Conservation (phyloP, 2,888 invertebrate genomes). For the Pecten maximus region DNA sequence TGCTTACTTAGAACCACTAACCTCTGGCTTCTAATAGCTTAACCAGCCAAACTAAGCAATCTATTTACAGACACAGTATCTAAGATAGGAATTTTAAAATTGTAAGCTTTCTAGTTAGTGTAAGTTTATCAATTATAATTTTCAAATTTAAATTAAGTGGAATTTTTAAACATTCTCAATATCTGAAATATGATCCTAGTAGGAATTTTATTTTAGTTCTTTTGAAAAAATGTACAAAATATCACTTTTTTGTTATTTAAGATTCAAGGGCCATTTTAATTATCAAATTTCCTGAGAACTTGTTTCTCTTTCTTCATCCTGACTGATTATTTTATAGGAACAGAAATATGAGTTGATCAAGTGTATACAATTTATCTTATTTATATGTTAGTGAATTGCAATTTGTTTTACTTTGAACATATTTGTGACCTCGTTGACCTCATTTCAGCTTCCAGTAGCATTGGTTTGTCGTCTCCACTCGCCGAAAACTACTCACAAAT, state of each 20-base stretch:
- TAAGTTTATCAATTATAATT: too few species aligned
- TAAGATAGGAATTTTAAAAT: not conserved
- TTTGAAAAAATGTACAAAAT: not conserved
- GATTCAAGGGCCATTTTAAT: too few species aligned
- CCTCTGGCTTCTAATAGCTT: not conserved
- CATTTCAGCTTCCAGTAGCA: constrained; percentile 60
- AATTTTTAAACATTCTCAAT: too few species aligned
- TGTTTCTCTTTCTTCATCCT: not conserved
- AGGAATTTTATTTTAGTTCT: not conserved
- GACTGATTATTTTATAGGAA: not conserved
- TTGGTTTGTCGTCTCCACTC: constrained; percentile 60
- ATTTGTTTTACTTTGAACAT: not conserved
- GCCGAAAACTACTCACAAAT: constrained; percentile 55
- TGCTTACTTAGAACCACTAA: not conserved
- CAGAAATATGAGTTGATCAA: not conserved
- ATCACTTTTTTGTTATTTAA: too few species aligned
- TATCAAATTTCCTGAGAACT: too few species aligned
- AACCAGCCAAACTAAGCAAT: not conserved
- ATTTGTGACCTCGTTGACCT: not conserved
- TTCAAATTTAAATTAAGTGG: too few species aligned
- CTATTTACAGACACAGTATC: not conserved
- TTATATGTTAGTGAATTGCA: not conserved
- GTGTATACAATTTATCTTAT: too few species aligned
- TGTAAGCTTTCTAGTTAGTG: too few species aligned
- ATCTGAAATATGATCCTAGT: not conserved